Conservation (phyloP, 2,113 vertebrate genomes). For the Gymnorhina tibicen region DNA sequence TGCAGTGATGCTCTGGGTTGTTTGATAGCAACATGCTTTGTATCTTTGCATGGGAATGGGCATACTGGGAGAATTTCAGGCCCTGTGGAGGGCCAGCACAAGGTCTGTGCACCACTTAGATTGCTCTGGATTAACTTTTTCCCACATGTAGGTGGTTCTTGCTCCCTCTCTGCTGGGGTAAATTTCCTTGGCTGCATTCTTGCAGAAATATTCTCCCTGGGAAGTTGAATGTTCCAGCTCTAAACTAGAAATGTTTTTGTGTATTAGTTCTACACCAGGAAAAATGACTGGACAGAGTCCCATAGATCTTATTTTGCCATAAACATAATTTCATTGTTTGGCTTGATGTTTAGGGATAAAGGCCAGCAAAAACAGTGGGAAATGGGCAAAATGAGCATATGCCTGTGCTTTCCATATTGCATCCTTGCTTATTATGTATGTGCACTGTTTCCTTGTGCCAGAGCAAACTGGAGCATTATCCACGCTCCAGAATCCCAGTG, state of each 20-base stretch:
- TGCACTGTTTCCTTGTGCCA: not conserved
- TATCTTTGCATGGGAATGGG: not conserved
- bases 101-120: not conserved
- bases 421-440: not conserved
- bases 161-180: not conserved
- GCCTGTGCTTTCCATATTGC: not conserved
- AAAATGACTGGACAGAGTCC: not conserved
- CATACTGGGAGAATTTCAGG: not conserved
- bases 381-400: not conserved
- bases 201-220: not conserved
- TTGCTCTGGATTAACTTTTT: not conserved
- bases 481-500: not conserved
- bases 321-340: not conserved
- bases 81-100: not conserved
- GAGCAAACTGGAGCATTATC: not conserved
- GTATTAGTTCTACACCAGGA: not conserved
- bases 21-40: not conserved
- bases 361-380: not conserved
- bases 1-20: not conserved
- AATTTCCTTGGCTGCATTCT: rapidly evolving
- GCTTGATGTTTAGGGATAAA: not conserved
- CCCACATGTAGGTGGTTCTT: not conserved
- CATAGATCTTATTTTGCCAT: not conserved
- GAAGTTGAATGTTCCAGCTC: not conserved
- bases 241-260: not conserved